These are phyloP conservation scores for Grallaria varia DNA, from an alignment of 2,113 vertebrate genomes.

Conservation along the genomic window DNA sequence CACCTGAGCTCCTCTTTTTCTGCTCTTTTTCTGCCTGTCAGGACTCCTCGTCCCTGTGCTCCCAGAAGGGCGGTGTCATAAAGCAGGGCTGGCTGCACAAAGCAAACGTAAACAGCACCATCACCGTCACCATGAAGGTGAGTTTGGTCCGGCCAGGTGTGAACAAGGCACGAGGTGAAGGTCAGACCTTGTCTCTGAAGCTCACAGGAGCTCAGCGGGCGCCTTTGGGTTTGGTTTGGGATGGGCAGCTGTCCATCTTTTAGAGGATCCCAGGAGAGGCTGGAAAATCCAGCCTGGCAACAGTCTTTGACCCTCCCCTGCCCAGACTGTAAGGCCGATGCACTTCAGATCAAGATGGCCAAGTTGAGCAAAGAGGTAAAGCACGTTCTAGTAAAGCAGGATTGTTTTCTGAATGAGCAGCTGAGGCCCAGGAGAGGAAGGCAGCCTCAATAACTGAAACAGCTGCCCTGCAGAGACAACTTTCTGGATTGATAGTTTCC, in stretches of 20 bases:
- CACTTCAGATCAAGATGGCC: background rate
- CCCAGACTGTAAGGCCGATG: background rate
- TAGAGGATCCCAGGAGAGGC: background rate
- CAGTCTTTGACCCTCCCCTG: background rate
- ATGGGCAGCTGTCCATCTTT: background rate
- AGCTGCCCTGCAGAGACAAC: background rate
- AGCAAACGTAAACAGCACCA: constrained; percentile 95
- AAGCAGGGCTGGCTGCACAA: constrained; percentile 98
- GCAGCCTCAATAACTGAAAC: constrained; percentile 12
- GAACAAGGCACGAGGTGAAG: rapidly evolving
- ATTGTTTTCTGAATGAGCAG: constrained; percentile 1
- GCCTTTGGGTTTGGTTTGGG: background rate
- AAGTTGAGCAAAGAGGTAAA: background rate
- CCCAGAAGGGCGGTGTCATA: constrained; percentile 92
- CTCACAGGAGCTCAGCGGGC: rapidly evolving
- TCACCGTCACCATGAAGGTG: constrained; percentile 98
- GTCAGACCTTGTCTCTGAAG: background rate
- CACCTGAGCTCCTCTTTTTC: background rate
- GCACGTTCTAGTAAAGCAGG: background rate
- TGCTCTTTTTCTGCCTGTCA: constrained; percentile 57
- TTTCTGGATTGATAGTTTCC: background rate
- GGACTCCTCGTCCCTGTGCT: constrained; percentile 91
- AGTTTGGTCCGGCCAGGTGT: constrained; percentile 10
- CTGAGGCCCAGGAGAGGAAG: background rate
- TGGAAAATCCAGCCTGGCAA: background rate